Conservation (phyloP, 2,797 vertebrate genomes). For the Rachycentron canadum region DNA sequence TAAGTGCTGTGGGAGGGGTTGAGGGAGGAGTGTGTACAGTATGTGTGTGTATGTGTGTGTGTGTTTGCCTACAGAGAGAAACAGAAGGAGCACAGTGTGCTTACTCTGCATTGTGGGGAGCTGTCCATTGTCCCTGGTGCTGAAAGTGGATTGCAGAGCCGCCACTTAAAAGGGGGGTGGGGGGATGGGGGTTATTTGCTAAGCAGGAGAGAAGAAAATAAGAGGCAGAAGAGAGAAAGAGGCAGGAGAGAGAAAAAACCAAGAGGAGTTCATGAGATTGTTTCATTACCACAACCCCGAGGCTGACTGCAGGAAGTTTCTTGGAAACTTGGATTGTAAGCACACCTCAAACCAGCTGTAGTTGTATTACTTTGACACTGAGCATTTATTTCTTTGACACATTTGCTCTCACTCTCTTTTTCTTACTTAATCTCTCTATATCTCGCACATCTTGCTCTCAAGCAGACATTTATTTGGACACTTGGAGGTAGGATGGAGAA, state of each 20-base stretch:
- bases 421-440: constrained; percentile 19
- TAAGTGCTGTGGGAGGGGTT: constrained; percentile 52
- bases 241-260: constrained; percentile 28
- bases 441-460: constrained; percentile 32
- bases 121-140: constrained; percentile 77
- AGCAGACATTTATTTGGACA: constrained; percentile 63
- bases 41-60: constrained; percentile 12
- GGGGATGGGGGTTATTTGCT: too few relatives aligned
- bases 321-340: constrained; percentile 61
- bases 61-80: constrained; percentile 25
- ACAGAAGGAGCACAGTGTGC: constrained; percentile 34
- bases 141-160: constrained; percentile 77
- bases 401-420: constrained; percentile 5
- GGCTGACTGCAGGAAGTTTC: constrained; percentile 55
- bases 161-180: constrained; percentile 42
- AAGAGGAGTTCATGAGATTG: constrained; percentile 41
- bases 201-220: constrained; percentile 40
- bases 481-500: constrained; percentile 47
- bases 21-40: constrained; percentile 40
- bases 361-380: constrained; percentile 12
- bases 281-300: constrained; percentile 45
- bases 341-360: constrained; percentile 25
- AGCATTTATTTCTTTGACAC: constrained; percentile 36
- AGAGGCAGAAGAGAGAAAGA: constrained; percentile 17
- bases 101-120: constrained; percentile 64